These are phyloP conservation scores for Ageneiosus marmoratus DNA, from an alignment of 2,113 vertebrate species.

Conservation along the genomic window DNA sequence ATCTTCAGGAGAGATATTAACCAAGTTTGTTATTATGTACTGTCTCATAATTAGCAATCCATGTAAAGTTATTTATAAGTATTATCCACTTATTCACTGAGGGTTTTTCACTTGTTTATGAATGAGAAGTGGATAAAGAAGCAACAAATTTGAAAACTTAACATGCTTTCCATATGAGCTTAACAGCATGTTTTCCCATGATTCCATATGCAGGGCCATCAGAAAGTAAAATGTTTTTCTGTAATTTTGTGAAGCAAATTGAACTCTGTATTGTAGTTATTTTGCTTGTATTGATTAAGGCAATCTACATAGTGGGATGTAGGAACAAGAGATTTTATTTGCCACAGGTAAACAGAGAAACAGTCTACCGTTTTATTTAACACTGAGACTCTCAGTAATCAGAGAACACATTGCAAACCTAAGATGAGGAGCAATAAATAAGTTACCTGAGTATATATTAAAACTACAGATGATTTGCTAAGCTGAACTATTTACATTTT, in stretches of 20 bases:
- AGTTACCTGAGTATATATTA: neutral
- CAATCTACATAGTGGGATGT: neutral
- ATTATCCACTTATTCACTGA: neutral
- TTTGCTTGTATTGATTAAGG: neutral
- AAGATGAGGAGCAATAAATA: neutral
- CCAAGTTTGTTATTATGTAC: neutral
- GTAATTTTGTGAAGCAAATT: neutral
- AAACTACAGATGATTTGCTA: neutral
- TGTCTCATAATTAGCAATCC: neutral
- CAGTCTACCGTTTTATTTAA: neutral
- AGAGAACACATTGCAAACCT: neutral
- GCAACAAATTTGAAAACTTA: neutral
- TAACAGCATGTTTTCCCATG: neutral
- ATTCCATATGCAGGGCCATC: neutral
- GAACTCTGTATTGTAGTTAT: neutral
- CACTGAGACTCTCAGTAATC: neutral
- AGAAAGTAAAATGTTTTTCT: neutral
- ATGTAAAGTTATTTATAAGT: conserved; percentile 12
- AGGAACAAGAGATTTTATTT: neutral
- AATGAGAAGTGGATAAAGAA: neutral
- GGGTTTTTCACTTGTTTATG: conserved; percentile 3
- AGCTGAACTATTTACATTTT: neutral
- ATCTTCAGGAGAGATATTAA: neutral
- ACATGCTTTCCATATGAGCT: neutral
- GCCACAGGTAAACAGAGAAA: neutral